phyloP scores from a whole-genome alignment of 1,140 invertebrate genomes.

The Nylanderia fulva region DNA sequence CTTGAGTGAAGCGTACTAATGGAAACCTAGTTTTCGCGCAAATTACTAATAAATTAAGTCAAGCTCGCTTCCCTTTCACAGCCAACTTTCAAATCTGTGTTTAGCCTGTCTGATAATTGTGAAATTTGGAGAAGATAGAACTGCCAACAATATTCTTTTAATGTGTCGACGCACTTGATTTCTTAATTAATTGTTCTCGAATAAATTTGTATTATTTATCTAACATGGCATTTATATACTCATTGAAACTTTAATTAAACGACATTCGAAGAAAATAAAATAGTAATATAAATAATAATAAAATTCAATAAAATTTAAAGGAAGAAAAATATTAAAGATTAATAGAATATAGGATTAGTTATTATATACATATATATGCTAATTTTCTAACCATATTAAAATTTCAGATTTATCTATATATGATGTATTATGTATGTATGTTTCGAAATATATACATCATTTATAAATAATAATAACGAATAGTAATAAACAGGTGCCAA shows the following conservation, averaged over 20 bases:
- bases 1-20: conserved; percentile 15
- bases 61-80: neutral
- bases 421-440: neutral
- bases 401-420: neutral
- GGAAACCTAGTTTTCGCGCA: neutral
- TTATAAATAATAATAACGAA: conserved; percentile 15
- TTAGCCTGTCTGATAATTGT: neutral
- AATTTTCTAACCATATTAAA: neutral
- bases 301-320: conserved; percentile 2
- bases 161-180: neutral
- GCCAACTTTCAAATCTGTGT: neutral
- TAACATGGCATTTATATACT: neutral
- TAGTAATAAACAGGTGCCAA: conserved; percentile 31
- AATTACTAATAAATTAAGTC: conserved; percentile 14
- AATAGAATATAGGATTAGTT: too few species aligned
- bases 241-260: neutral
- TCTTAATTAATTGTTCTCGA: neutral
- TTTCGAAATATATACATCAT: neutral
- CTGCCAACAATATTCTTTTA: neutral
- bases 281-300: neutral
- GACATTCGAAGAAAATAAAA: conserved; percentile 2
- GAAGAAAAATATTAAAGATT: neutral
- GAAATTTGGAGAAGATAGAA: neutral
- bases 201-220: conserved; percentile 4
- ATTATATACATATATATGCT: too few species aligned